Conservation (phyloP, 2,113 vertebrate genomes). For the Phaethornis superciliosus region DNA sequence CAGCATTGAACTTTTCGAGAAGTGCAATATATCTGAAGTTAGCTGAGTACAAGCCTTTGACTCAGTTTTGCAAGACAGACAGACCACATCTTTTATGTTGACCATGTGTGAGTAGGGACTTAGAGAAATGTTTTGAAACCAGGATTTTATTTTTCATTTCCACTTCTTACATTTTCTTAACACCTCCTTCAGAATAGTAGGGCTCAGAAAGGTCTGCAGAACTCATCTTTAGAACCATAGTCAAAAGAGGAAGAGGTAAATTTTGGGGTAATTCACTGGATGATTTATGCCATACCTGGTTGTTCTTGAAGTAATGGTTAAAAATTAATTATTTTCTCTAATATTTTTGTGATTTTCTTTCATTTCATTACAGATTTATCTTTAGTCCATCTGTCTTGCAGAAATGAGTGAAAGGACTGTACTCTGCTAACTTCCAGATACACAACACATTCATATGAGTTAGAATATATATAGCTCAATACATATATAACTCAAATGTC, state of each 20-base stretch:
- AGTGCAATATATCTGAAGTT: background rate
- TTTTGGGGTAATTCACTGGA: background rate
- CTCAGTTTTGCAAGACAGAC: background rate
- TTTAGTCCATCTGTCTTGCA: background rate
- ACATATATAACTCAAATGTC: background rate
- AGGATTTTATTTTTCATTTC: background rate
- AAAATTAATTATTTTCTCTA: background rate
- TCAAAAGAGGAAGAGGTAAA: background rate
- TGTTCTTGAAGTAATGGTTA: background rate
- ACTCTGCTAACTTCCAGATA: too few species aligned
- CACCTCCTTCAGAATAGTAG: background rate
- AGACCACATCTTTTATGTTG: background rate
- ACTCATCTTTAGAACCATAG: background rate
- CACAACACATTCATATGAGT: background rate
- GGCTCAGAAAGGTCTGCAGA: background rate
- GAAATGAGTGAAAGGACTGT: too few species aligned
- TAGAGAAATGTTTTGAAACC: background rate
- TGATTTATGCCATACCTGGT: background rate
- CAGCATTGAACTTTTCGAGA: background rate
- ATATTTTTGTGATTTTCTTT: background rate
- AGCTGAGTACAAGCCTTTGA: background rate
- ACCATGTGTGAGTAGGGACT: background rate
- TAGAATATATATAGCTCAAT: background rate
- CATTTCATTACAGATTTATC: background rate
- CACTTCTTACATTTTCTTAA: background rate